These are phyloP conservation scores for Bellardia pandia DNA, from an alignment of 2,888 invertebrate species.

Conservation along the genomic window DNA sequence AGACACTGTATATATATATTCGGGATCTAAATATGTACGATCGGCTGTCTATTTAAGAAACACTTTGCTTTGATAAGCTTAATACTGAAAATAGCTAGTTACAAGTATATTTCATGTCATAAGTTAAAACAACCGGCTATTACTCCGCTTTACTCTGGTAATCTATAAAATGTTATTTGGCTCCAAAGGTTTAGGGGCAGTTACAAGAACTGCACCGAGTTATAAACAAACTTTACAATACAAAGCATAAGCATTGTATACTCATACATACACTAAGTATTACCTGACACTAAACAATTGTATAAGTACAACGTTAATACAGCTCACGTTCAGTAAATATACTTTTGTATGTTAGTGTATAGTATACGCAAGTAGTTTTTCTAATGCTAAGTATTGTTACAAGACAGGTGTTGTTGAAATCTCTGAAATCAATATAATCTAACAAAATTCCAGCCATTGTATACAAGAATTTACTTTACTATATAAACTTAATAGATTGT, in stretches of 20 bases:
- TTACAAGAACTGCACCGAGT: not conserved
- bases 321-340: not conserved
- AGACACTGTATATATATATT: no score
- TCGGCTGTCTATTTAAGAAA: no score
- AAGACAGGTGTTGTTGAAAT: slow-evolving; percentile 24
- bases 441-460: not conserved
- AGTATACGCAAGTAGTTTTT: not conserved
- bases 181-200: no score
- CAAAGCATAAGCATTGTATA: not conserved
- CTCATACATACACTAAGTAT: not conserved
- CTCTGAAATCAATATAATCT: not conserved
- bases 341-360: not conserved
- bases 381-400: not conserved
- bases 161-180: no score
- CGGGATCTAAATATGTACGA: no score
- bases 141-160: no score
- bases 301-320: not conserved
- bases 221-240: not conserved
- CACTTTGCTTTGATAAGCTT: no score
- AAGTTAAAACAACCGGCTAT: no score
- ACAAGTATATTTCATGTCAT: no score
- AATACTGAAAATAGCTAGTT: no score
- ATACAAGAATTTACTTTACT: not conserved
- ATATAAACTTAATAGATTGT: slow-evolving; percentile 25
- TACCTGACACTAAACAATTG: not conserved